A percentile compares a stretch with the other conserved stretches of the same genome.
Conservation (phyloP, 1,140 invertebrate species). For the Phortica variegata region DNA sequence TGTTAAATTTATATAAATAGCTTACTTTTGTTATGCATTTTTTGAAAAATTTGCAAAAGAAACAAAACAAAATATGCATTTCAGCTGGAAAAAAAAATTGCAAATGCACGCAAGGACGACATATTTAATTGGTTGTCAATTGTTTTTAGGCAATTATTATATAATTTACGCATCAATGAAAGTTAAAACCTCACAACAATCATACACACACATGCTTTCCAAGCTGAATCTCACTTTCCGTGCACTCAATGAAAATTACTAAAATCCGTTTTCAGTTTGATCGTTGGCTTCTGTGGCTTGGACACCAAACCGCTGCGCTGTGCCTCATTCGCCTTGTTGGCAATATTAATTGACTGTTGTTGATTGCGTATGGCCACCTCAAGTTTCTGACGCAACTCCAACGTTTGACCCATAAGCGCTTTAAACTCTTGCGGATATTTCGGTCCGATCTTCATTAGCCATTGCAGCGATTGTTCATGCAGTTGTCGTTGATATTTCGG, state of each 20-base stretch:
- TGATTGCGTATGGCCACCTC: constrained; percentile 81
- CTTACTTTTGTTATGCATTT: no score
- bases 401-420: constrained; percentile 79
- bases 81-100: no score
- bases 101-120: no score
- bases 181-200: no score
- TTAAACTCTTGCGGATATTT: constrained; percentile 93
- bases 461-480: constrained; percentile 84
- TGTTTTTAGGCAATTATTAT: no score
- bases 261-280: constrained; percentile 95
- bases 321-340: constrained; percentile 57
- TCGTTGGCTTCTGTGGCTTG: constrained; percentile 71
- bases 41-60: no score
- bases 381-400: constrained; percentile 75
- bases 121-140: no score
- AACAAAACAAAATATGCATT: no score
- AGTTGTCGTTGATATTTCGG: constrained; percentile 68
- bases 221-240: no score
- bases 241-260: constrained; percentile 73
- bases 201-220: no score
- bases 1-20: no score
- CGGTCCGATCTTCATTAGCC: constrained; percentile 87
- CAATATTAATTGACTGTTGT: constrained; percentile 64
- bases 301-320: constrained; percentile 56
- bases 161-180: no score